Percentiles rank a stretch among this genome's conserved stretches.
These are phyloP conservation scores for Thymelicus sylvestris DNA, from an alignment of 2,888 invertebrate genomes.

Conservation along the genomic window DNA sequence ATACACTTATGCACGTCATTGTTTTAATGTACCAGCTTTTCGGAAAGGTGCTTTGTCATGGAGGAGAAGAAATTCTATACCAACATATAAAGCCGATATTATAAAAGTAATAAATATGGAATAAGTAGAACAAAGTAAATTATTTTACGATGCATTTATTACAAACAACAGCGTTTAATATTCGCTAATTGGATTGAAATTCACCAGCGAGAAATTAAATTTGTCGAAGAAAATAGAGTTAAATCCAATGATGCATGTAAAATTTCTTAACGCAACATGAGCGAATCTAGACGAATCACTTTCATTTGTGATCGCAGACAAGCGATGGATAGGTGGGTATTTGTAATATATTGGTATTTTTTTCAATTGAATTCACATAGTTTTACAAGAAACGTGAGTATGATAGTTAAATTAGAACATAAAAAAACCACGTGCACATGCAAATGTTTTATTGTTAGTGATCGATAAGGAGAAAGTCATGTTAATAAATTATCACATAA, in stretches of 20 bases:
- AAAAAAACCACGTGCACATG: neutral
- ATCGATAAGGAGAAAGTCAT: neutral
- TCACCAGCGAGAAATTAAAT: constrained; percentile 25
- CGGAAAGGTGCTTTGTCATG: too few species aligned
- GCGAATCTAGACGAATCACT: constrained; percentile 46
- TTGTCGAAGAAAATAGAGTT: constrained; percentile 43
- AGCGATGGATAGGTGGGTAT: constrained; percentile 8
- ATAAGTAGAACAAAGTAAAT: neutral
- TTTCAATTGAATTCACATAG: too few species aligned
- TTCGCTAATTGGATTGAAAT: constrained; percentile 26
- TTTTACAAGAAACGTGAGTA: neutral
- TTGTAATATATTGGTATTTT: neutral
- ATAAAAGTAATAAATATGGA: too few species aligned
- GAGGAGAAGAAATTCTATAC: too few species aligned
- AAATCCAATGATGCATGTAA: constrained; percentile 49
- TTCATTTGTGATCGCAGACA: constrained; percentile 43
- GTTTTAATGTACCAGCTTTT: too few species aligned
- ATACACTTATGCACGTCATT: too few species aligned
- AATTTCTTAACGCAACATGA: constrained; percentile 48
- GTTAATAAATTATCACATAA: neutral
- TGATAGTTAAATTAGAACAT: neutral
- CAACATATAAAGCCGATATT: too few species aligned
- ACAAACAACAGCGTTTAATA: neutral
- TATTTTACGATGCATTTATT: neutral
- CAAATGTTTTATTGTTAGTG: neutral